Conservation (phyloP, 2,888 invertebrate genomes). For the Agapetus fuscipes region DNA sequence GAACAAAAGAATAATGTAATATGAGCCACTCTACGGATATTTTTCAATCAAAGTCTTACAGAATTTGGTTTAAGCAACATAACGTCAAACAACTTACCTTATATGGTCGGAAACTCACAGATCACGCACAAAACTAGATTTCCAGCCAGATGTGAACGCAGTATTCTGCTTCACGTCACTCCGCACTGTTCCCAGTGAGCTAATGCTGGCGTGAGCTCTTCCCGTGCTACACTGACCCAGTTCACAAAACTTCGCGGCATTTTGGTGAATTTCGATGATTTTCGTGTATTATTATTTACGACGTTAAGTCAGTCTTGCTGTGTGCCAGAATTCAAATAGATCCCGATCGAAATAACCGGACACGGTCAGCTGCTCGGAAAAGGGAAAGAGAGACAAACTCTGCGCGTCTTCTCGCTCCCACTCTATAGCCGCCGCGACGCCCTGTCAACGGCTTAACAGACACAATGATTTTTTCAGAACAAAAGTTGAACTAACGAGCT, state of each 20-base stretch:
- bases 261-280: constrained; percentile 6
- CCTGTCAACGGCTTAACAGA: not conserved
- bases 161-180: too few species aligned
- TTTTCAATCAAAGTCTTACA: too few species aligned
- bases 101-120: too few species aligned
- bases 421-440: not conserved
- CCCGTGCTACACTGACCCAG: constrained; percentile 10
- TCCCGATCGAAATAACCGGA: constrained; percentile 13
- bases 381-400: not conserved
- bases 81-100: too few species aligned
- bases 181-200: too few species aligned
- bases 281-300: constrained; percentile 5
- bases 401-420: not conserved
- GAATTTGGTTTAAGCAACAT: too few species aligned
- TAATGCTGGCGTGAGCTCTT: too few species aligned
- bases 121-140: too few species aligned
- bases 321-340: constrained; percentile 18
- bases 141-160: too few species aligned
- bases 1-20: too few species aligned
- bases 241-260: constrained; percentile 4
- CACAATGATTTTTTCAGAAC: not conserved
- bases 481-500: not conserved
- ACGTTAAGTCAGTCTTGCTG: constrained; percentile 12
- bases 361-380: not conserved
- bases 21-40: too few species aligned